Percentiles rank a stretch among this genome's conserved stretches.
Conservation (phyloP, 1,140 invertebrate genomes). For the Lordiphosa stackelbergi region DNA sequence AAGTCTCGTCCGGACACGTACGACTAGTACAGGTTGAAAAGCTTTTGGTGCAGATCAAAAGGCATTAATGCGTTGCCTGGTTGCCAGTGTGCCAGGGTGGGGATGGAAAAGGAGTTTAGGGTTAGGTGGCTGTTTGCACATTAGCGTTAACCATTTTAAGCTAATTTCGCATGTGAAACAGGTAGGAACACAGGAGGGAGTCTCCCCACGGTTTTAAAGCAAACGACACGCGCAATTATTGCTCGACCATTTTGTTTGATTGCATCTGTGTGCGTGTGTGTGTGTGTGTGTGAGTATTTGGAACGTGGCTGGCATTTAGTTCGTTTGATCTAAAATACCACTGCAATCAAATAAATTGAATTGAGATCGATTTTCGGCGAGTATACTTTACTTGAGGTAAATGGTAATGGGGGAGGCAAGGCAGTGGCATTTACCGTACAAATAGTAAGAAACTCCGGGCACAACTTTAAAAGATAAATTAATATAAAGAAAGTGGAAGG, state of each 20-base stretch:
- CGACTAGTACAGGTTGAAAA: conserved; percentile 42
- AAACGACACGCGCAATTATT: conserved; percentile 73
- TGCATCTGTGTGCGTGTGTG: conserved; percentile 23
- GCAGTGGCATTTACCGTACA: too few relatives aligned
- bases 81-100: conserved; percentile 3
- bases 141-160: conserved; percentile 61
- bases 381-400: conserved; percentile 37
- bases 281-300: conserved; percentile 4
- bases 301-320: conserved; percentile 62
- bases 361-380: conserved; percentile 61
- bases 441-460: too few relatives aligned
- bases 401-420: conserved; percentile 3
- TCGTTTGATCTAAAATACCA: conserved; percentile 61
- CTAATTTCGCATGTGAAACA: conserved; percentile 71
- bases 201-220: conserved; percentile 52
- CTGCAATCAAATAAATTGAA: conserved; percentile 69
- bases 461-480: too few relatives aligned
- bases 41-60: conserved; percentile 57
- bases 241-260: conserved; percentile 64
- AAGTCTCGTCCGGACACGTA: conserved; percentile 30
- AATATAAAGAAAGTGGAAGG: too few relatives aligned
- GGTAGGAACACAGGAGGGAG: conserved; percentile 45
- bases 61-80: conserved; percentile 47
- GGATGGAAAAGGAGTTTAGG: neutral
- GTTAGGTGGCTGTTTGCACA: conserved; percentile 40